Conservation (phyloP, 2,113 vertebrate species). For the Pterocles gutturalis region DNA sequence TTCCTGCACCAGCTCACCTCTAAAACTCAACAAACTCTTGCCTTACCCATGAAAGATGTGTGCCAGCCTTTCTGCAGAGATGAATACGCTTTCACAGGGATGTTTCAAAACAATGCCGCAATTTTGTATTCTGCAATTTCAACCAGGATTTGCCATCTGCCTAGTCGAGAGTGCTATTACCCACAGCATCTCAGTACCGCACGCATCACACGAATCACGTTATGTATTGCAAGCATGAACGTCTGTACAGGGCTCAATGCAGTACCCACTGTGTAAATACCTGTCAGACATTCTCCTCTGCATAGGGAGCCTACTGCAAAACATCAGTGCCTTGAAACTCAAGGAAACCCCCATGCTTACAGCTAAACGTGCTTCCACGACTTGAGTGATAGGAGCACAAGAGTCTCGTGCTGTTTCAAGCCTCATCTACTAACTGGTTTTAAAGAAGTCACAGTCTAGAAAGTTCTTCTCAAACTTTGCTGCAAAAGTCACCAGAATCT, state of each 20-base stretch:
- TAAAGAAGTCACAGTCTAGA: background rate
- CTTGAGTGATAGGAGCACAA: background rate
- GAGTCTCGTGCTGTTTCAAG: background rate
- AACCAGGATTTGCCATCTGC: background rate
- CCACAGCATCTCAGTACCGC: background rate
- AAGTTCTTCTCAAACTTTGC: background rate
- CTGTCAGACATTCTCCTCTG: background rate
- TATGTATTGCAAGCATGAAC: background rate
- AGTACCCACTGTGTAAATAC: background rate
- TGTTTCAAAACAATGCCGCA: background rate
- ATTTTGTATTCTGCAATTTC: background rate
- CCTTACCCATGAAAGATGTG: background rate
- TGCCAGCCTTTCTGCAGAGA: background rate
- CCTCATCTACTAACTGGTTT: background rate
- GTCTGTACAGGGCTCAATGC: background rate
- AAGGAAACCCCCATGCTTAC: background rate
- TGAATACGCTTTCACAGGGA: background rate
- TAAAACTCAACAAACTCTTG: background rate
- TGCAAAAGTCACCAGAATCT: background rate
- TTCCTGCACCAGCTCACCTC: background rate
- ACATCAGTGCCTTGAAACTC: background rate
- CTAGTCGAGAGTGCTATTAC: background rate
- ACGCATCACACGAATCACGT: rapidly evolving
- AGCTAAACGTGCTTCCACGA: background rate
- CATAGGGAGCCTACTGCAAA: background rate